Percentiles rank a stretch among this genome's conserved stretches.
These are phyloP conservation scores for Hydrotaea diabolus DNA, from an alignment of 2,888 invertebrate genomes.

Conservation along the genomic window DNA sequence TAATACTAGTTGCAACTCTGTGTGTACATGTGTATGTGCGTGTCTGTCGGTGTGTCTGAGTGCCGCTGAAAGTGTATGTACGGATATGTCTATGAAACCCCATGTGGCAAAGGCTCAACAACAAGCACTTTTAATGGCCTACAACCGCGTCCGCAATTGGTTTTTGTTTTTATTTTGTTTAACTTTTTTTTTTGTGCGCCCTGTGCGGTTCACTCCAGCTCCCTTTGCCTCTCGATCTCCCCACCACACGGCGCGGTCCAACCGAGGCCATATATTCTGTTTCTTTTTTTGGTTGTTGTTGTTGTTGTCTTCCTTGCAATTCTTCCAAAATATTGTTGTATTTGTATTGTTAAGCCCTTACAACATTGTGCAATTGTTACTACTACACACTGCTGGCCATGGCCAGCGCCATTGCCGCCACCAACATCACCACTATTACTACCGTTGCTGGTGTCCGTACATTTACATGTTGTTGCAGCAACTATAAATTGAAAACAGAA, in stretches of 20 bases:
- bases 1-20: constrained; percentile 37
- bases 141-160: constrained; percentile 55
- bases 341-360: constrained; percentile 67
- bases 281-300: neutral
- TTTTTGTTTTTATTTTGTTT: constrained; percentile 34
- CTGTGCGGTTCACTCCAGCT: constrained; percentile 45
- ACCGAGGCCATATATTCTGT: constrained; percentile 21
- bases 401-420: neutral
- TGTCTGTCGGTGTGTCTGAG: constrained; percentile 31
- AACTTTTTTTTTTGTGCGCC: constrained; percentile 14
- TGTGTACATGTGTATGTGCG: neutral
- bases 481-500: constrained; percentile 50
- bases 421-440: constrained; percentile 30
- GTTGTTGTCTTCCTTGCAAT: constrained; percentile 34
- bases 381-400: constrained; percentile 26
- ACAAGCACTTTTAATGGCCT: constrained; percentile 67
- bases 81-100: constrained; percentile 60
- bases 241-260: neutral
- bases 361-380: constrained; percentile 65
- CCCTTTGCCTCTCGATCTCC: constrained; percentile 26
- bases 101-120: constrained; percentile 67
- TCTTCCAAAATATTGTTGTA: constrained; percentile 59
- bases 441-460: constrained; percentile 35
- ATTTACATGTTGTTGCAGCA: constrained; percentile 53
- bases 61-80: neutral